Conservation (phyloP, 2,113 vertebrate species). For the Zeus faber region DNA sequence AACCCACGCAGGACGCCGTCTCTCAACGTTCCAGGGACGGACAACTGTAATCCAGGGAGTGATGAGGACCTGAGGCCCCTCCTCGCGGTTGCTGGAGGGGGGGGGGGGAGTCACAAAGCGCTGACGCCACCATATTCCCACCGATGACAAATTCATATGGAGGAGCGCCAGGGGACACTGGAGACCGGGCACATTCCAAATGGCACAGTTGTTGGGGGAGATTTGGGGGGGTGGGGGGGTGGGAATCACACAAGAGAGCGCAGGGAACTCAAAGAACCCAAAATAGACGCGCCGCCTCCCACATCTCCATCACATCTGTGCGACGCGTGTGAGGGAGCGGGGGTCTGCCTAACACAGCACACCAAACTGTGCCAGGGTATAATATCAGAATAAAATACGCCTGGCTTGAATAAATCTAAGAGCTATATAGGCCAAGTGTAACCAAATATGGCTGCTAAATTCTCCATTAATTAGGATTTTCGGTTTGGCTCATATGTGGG, state of each 20-base stretch:
- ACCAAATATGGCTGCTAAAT: too few relatives aligned
- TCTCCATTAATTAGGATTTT: too few relatives aligned
- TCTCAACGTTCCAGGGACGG: too few relatives aligned
- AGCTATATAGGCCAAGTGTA: too few relatives aligned
- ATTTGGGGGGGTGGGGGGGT: constrained; percentile 33
- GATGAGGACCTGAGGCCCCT: too few relatives aligned
- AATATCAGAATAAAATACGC: too few relatives aligned
- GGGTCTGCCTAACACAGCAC: constrained; percentile 19
- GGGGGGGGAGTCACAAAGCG: constrained; percentile 61
- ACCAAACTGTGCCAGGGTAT: constrained; percentile 1
- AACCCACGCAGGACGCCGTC: too few relatives aligned
- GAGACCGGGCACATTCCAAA: constrained; percentile 57
- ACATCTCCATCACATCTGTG: constrained; percentile 48
- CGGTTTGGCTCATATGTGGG: too few relatives aligned
- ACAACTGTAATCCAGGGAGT: constrained; percentile 50
- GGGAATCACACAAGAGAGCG: constrained; percentile 21
- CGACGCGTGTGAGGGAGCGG: constrained; percentile 1
- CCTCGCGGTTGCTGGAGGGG: constrained; percentile 36
- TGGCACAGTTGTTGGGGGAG: constrained; percentile 54
- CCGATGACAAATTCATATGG: constrained; percentile 73
- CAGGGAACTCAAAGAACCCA: constrained; percentile 29
- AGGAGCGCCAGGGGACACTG: constrained; percentile 61
- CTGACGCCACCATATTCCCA: constrained; percentile 71
- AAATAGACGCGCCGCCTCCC: constrained; percentile 53
- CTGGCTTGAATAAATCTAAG: too few relatives aligned